A percentile compares a stretch with the other conserved stretches of the same genome.
These are phyloP conservation scores for Trichonephila inaurata DNA, from an alignment of 1,140 invertebrate species.

Conservation along the genomic window DNA sequence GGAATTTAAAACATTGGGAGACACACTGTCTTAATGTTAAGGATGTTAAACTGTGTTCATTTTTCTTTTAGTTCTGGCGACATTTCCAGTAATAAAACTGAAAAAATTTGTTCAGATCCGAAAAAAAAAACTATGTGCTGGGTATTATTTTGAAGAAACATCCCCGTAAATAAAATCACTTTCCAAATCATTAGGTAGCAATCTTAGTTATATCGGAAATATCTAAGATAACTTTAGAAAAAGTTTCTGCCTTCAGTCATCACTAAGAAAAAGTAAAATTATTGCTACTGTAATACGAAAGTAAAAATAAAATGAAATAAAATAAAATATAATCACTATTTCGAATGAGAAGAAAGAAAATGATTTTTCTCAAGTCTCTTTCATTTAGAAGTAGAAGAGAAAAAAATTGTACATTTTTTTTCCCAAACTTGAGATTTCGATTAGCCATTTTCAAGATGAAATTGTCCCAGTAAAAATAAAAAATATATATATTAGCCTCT, in stretches of 20 bases:
- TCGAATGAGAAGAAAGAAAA: background rate
- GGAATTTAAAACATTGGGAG: no score
- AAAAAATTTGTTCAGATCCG: no score
- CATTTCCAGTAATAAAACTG: no score
- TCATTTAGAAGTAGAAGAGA: background rate
- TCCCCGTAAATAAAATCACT: background rate
- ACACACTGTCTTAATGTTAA: no score
- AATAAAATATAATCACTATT: background rate
- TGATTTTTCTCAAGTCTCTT: background rate
- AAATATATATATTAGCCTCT: background rate
- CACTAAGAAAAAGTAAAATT: constrained; percentile 1
- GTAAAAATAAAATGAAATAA: background rate
- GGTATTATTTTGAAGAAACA: background rate
- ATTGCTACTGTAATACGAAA: constrained; percentile 12
- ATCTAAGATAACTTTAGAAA: background rate
- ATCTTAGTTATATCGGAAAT: background rate
- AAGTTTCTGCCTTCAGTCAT: background rate
- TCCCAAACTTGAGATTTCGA: background rate
- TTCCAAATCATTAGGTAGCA: constrained; percentile 25
- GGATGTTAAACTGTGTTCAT: no score
- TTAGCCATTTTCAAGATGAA: constrained; percentile 8
- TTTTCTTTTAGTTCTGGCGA: no score
- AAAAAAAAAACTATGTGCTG: background rate
- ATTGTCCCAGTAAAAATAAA: background rate
- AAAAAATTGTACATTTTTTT: background rate